Conservation (phyloP, 2,888 invertebrate species). For the Acronicta psi region DNA sequence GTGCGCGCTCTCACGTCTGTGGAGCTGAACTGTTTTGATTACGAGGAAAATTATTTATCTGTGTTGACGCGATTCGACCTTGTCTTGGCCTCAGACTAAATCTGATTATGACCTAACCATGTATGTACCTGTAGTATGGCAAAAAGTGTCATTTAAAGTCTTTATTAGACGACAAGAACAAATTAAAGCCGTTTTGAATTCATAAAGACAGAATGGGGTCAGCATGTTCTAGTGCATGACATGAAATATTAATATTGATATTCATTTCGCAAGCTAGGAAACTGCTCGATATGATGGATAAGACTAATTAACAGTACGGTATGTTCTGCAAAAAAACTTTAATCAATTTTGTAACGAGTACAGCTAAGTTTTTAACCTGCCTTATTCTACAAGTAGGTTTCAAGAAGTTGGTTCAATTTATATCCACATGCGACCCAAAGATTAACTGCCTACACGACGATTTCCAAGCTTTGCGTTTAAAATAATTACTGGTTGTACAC, state of each 20-base stretch:
- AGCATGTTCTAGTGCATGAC: conserved; percentile 13
- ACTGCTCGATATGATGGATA: conserved; percentile 3
- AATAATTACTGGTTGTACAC: conserved; percentile 73
- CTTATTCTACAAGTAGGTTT: conserved; percentile 27
- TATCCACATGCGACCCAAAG: conserved; percentile 61
- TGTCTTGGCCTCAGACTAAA: conserved; percentile 56
- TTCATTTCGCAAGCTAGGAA: conserved; percentile 16
- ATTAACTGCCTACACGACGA: conserved; percentile 70
- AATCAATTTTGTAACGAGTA: conserved; percentile 1
- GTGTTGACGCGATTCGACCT: conserved; percentile 68
- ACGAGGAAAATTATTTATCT: conserved; percentile 69
- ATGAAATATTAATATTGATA: conserved; percentile 32
- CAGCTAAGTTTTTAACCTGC: conserved; percentile 7
- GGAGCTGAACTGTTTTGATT: conserved; percentile 56
- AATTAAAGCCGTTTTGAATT: conserved; percentile 22
- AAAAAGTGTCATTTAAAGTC: conserved; percentile 13
- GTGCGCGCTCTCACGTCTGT: conserved; percentile 57
- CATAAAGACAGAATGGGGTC: conserved; percentile 22
- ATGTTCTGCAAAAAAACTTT: neutral
- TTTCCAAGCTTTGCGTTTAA: conserved; percentile 72
- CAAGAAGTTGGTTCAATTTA: conserved; percentile 55
- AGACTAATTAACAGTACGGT: conserved; percentile 17
- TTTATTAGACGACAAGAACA: conserved; percentile 19
- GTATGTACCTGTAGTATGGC: conserved; percentile 27
- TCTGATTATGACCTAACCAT: conserved; percentile 52